Conservation (phyloP, 2,113 vertebrate species). For the Lepus europaeus region DNA sequence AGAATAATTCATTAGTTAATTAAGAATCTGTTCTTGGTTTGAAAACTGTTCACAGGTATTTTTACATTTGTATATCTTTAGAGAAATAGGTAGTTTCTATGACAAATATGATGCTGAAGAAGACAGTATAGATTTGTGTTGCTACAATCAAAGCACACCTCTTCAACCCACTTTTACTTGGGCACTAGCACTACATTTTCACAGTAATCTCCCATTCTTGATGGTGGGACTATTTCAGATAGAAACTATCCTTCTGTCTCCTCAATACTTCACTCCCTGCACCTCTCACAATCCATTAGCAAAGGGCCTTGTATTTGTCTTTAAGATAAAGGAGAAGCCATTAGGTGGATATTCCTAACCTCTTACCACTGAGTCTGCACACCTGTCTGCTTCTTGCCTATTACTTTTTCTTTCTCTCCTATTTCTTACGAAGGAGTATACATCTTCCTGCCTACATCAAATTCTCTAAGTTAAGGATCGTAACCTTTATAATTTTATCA, state of each 20-base stretch:
- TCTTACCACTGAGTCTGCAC: background rate
- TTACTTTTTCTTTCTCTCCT: background rate
- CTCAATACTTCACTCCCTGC: background rate
- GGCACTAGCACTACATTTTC: background rate
- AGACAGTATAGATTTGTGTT: background rate
- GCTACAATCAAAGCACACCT: background rate
- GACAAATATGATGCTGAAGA: background rate
- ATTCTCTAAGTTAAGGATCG: background rate
- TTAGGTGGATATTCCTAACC: background rate
- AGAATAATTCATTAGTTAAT: too few relatives aligned
- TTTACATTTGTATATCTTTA: background rate
- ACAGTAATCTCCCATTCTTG: background rate
- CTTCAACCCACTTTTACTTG: background rate
- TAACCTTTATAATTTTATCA: background rate
- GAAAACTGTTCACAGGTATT: background rate
- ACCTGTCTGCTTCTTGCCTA: background rate
- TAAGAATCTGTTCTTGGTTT: too few relatives aligned
- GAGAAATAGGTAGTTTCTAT: background rate
- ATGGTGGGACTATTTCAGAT: background rate
- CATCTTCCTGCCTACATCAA: conserved; percentile 1
- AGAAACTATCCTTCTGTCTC: background rate
- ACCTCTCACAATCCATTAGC: background rate
- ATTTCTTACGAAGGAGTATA: background rate
- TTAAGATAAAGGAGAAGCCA: background rate
- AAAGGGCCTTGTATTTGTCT: background rate